Base-by-base conservation (phyloP, 1,140 invertebrate species). In the Gonioctena quinquepunctata region DNA sequence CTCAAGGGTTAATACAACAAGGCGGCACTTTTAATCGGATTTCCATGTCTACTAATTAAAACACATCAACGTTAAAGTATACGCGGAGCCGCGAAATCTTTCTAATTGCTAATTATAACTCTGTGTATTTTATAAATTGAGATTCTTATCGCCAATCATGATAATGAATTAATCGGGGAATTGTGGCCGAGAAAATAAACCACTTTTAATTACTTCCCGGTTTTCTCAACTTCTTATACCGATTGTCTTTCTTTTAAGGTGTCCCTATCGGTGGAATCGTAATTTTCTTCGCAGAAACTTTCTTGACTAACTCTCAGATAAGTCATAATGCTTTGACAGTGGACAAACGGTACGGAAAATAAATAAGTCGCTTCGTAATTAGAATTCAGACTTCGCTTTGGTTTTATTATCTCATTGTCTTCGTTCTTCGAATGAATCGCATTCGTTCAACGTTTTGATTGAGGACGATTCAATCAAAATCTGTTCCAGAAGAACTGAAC, bases 41-140 rank as follows among this genome's bases (percentile, higher is more conserved):
- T 80, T 77, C 69, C 74, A 74, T 77, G 79, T 74, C 76, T 70
- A 66, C 74, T 80, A 79, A 80, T 81, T 81, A 81, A 80, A 81
- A 81, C 76, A 77, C 79, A 74, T 76, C 77, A 76, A 71, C 76
- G 77, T 72, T 71, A 63, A 73, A 75, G 67, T 74, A 72, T 69
- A 72, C 76, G 59, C 71, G 62, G 62, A 74, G 74, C 75, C 71
- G 71, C 72, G 28, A 71, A 77, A 79, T 77, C 77, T 79, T 77
- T 77, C 75, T 80, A 80, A 79, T 80, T 79, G 77, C 79, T 82
- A 82, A 82, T 82, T 82, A 81, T 78, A 80, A 79, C 74, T 79
- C 79, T 82, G 80, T 82, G 80, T 82, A 80, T 81, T 82, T 80
- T 81, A 81, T 79, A 81, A 82, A 82, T 82, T 82, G 80, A 75